These are phyloP conservation scores for Nasonia vitripennis DNA, from an alignment of 1,140 invertebrate genomes.

Conservation along the genomic window DNA sequence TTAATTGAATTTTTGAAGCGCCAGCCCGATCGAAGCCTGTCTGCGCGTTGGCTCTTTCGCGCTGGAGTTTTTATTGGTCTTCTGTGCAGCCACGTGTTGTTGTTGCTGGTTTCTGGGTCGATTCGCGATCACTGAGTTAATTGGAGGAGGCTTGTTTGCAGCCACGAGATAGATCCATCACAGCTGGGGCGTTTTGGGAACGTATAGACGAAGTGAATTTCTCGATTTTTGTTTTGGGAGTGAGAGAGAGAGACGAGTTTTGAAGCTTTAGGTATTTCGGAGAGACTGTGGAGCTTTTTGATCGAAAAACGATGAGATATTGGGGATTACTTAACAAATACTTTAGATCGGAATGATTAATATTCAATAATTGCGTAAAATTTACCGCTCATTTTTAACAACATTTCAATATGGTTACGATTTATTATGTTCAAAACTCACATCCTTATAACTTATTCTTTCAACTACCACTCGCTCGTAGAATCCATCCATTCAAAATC, in stretches of 20 bases:
- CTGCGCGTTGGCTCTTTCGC: not conserved
- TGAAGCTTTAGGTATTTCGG: too few relatives aligned
- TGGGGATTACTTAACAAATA: too few relatives aligned
- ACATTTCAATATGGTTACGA: too few relatives aligned
- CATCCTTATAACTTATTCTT: too few relatives aligned
- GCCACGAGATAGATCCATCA: not conserved
- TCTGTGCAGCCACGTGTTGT: not conserved
- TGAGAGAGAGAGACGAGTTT: not conserved
- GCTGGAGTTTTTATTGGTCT: not conserved
- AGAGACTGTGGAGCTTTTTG: too few relatives aligned
- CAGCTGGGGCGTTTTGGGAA: not conserved
- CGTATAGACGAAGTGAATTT: not conserved
- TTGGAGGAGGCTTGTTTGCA: conserved; percentile 24
- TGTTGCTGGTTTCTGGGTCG: conserved; percentile 1
- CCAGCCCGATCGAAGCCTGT: not conserved
- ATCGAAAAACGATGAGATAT: too few relatives aligned
- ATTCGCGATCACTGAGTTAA: conserved; percentile 4
- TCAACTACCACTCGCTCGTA: too few relatives aligned
- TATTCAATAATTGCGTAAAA: too few relatives aligned
- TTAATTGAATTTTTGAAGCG: conserved; percentile 46
- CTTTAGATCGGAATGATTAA: too few relatives aligned
- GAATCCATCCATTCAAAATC: too few relatives aligned
- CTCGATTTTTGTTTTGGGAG: not conserved
- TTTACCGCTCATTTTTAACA: too few relatives aligned
- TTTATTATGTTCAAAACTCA: too few relatives aligned